These are phyloP conservation scores for Calcarius ornatus DNA, from an alignment of 2,113 vertebrate species.

Conservation along the genomic window DNA sequence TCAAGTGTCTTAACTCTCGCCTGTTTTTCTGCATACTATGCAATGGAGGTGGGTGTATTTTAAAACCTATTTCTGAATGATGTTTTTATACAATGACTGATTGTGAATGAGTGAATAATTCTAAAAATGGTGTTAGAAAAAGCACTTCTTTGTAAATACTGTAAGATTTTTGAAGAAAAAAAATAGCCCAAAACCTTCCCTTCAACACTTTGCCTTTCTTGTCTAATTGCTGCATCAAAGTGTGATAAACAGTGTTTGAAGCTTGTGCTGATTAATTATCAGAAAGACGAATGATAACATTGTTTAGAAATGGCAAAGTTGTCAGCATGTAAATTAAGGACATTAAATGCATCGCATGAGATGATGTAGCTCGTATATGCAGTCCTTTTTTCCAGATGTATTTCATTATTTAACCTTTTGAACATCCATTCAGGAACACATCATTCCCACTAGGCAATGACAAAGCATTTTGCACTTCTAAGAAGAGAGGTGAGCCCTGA, in stretches of 20 bases:
- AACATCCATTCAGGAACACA: background rate
- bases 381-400: background rate
- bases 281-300: constrained; percentile 48
- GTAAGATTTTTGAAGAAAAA: background rate
- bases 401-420: background rate
- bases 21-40: background rate
- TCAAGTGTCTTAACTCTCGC: background rate
- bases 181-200: background rate
- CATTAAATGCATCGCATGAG: background rate
- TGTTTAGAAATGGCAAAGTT: constrained; percentile 38
- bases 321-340: constrained; percentile 1
- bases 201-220: constrained; percentile 8
- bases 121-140: constrained; percentile 10
- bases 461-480: background rate
- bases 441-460: background rate
- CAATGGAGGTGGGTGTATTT: constrained; percentile 9
- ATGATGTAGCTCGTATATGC: background rate
- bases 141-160: constrained; percentile 47
- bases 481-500: background rate
- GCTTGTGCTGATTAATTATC: constrained; percentile 43
- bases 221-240: constrained; percentile 8
- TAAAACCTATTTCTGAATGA: constrained; percentile 4
- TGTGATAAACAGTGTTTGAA: constrained; percentile 60
- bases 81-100: constrained; percentile 11
- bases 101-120: constrained; percentile 36